Conservation (phyloP, 2,888 invertebrate genomes). For the Netelia melanura region DNA sequence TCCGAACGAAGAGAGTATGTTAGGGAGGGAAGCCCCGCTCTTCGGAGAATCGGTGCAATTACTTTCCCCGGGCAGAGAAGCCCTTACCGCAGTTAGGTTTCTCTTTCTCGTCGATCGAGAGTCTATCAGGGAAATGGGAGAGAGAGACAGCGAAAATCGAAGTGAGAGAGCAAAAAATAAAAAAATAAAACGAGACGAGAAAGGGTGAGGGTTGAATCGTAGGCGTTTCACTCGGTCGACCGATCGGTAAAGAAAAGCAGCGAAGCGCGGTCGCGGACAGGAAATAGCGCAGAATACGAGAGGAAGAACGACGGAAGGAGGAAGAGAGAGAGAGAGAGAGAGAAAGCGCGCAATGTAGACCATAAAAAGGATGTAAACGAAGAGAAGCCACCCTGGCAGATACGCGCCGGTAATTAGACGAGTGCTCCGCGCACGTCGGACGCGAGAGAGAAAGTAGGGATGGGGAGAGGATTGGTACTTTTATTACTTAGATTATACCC, state of each 20-base stretch:
- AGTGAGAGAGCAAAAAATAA: conserved; percentile 8
- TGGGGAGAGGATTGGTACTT: conserved; percentile 64
- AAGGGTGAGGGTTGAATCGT: conserved; percentile 3
- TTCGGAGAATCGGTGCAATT: conserved; percentile 65
- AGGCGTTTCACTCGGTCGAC: conserved; percentile 38
- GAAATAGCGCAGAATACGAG: conserved; percentile 45
- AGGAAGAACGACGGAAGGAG: background rate
- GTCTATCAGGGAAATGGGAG: conserved; percentile 55
- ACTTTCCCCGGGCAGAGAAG: conserved; percentile 50
- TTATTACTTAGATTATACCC: conserved; percentile 72
- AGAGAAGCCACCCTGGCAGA: conserved; percentile 68
- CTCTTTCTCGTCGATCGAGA: conserved; percentile 47
- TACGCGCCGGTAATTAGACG: conserved; percentile 73
- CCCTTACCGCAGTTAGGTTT: conserved; percentile 47
- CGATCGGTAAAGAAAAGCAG: conserved; percentile 33
- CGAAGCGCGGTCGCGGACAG: conserved; percentile 11
- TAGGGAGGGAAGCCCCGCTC: conserved; percentile 29
- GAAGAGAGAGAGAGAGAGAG: conserved; percentile 1
- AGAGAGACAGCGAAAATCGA: conserved; percentile 38
- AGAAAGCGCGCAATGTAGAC: conserved; percentile 50
- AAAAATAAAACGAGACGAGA: conserved; percentile 10
- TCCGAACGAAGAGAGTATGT: background rate
- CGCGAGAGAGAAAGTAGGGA: conserved; percentile 7
- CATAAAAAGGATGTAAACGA: conserved; percentile 73
- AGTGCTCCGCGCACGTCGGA: conserved; percentile 63